These are phyloP conservation scores for Formica aserva DNA, from an alignment of 2,888 invertebrate genomes.

Conservation along the genomic window DNA sequence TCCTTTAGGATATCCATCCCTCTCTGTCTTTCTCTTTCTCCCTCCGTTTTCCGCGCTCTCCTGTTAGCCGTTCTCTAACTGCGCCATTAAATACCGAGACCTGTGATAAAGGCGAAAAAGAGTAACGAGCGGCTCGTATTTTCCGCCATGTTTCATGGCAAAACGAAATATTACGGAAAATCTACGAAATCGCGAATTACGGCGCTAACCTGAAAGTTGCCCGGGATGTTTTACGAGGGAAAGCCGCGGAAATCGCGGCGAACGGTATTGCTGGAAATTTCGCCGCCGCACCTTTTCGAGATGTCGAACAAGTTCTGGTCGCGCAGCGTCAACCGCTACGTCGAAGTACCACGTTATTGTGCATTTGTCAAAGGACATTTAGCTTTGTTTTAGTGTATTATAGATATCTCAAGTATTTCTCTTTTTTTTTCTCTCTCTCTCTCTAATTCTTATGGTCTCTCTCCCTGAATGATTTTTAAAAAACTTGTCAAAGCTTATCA, in stretches of 20 bases:
- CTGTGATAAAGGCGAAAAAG: conserved; percentile 48
- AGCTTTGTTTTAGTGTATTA: background rate
- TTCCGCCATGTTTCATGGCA: conserved; percentile 10
- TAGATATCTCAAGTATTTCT: background rate
- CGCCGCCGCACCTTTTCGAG: conserved; percentile 8
- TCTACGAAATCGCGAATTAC: conserved; percentile 42
- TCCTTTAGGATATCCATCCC: background rate
- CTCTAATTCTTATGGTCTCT: background rate
- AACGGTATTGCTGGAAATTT: conserved; percentile 1
- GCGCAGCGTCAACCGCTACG: conserved; percentile 7
- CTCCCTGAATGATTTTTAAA: background rate
- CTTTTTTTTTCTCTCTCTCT: no score
- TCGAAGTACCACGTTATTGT: background rate
- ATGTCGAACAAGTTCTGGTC: conserved; percentile 8
- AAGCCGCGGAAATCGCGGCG: conserved; percentile 19
- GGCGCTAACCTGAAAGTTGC: conserved; percentile 37
- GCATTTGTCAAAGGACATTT: background rate
- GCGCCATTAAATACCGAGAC: conserved; percentile 49
- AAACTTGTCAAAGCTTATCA: background rate
- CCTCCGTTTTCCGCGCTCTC: conserved; percentile 13
- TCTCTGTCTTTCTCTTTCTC: background rate
- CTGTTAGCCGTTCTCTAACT: conserved; percentile 35
- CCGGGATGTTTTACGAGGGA: conserved; percentile 35
- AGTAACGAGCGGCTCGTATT: conserved; percentile 52
- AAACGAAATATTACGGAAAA: conserved; percentile 44